phyloP scores from a whole-genome alignment of 2,888 invertebrate species.

The Orchestes rusci region DNA sequence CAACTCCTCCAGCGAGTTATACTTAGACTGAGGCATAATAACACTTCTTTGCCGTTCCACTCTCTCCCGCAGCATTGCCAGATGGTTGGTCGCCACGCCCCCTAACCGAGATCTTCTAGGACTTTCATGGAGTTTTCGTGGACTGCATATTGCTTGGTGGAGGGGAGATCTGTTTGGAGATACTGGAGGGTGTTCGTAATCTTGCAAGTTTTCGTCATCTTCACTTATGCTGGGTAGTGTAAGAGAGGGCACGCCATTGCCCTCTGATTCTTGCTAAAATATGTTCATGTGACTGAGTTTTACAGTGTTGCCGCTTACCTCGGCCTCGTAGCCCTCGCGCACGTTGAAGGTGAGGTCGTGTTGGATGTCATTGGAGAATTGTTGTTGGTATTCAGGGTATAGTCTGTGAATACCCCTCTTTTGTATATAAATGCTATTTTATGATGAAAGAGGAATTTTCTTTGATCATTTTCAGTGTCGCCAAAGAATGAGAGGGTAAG shows the following conservation, averaged over 20 bases:
- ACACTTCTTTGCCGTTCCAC: slow-evolving; percentile 63
- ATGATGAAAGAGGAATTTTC: background rate
- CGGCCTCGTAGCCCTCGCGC: slow-evolving; percentile 86
- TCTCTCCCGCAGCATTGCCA: slow-evolving; percentile 54
- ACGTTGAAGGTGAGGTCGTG: slow-evolving; percentile 93
- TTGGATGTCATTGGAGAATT: slow-evolving; percentile 89
- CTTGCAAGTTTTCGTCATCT: slow-evolving; percentile 81
- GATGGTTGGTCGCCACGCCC: slow-evolving; percentile 40
- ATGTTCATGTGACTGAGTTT: background rate
- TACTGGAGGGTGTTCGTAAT: slow-evolving; percentile 58
- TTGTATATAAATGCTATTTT: background rate
- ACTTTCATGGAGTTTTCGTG: slow-evolving; percentile 43
- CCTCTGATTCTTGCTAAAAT: slow-evolving; percentile 60
- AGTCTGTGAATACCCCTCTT: slow-evolving; percentile 45
- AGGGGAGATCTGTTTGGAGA: slow-evolving; percentile 58
- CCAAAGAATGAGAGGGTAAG: background rate
- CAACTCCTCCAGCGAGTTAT: slow-evolving; percentile 51
- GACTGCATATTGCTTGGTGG: slow-evolving; percentile 49
- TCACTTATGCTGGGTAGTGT: slow-evolving; percentile 91
- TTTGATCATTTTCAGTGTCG: background rate
- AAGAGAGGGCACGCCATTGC: slow-evolving; percentile 71
- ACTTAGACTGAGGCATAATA: slow-evolving; percentile 46
- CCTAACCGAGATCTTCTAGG: slow-evolving; percentile 35
- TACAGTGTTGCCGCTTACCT: slow-evolving; percentile 45
- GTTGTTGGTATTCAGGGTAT: slow-evolving; percentile 92